Conservation (phyloP, 2,888 invertebrate genomes). For the Leptinotarsa haldemani region DNA sequence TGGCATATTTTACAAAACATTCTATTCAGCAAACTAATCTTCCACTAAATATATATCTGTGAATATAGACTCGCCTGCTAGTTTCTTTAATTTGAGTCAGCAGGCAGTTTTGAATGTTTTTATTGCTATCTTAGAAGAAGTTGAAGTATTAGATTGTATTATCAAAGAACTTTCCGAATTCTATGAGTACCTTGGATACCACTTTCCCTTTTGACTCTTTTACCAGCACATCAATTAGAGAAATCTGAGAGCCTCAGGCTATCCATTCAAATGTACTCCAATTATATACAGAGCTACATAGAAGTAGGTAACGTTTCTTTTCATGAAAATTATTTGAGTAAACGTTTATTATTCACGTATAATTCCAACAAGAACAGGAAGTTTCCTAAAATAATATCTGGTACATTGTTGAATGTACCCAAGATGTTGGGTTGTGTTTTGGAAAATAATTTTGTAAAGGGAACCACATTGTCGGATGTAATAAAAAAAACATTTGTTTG, state of each 20-base stretch:
- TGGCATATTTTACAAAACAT: conserved; percentile 79
- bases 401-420: conserved; percentile 80
- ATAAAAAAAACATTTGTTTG: conserved; percentile 12
- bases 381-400: conserved; percentile 78
- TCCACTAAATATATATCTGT: conserved; percentile 76
- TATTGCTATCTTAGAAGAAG: conserved; percentile 68
- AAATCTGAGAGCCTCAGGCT: conserved; percentile 77
- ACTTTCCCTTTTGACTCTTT: conserved; percentile 76
- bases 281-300: conserved; percentile 72
- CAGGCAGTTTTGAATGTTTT: conserved; percentile 78
- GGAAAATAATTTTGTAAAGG: conserved; percentile 68
- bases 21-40: conserved; percentile 71
- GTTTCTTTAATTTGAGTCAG: conserved; percentile 77
- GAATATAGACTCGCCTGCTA: conserved; percentile 58
- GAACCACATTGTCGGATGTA: not conserved
- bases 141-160: conserved; percentile 69
- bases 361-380: conserved; percentile 68
- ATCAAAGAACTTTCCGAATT: conserved; percentile 68
- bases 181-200: conserved; percentile 76
- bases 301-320: conserved; percentile 81
- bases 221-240: conserved; percentile 73
- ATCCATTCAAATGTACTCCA: conserved; percentile 81
- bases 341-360: conserved; percentile 79
- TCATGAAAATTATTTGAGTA: conserved; percentile 80
- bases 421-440: conserved; percentile 79